Evolutionary conservation across 1,140 invertebrate genomes (phyloP).

Genomic region (Arion vulgaris): DNA sequence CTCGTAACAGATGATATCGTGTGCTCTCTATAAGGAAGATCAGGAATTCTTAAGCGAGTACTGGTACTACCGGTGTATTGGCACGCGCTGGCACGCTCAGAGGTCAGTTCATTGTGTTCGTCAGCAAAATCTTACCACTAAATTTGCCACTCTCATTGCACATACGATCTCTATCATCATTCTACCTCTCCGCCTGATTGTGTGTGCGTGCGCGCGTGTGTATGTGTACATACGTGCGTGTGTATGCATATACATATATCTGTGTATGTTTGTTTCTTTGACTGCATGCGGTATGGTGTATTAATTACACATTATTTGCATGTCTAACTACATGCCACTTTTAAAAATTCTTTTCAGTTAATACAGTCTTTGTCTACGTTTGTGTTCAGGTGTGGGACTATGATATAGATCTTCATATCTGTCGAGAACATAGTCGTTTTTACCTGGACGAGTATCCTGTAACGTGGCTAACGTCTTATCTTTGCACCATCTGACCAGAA

Average conservation of each 20-base stretch:
- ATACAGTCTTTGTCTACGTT: no score
- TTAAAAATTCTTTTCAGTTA: no score
- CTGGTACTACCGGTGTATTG: background rate
- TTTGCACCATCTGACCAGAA: no score
- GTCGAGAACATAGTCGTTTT: no score
- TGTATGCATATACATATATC: conserved; percentile 1
- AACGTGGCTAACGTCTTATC: no score
- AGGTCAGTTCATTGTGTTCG: conserved; percentile 5
- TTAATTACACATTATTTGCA: no score
- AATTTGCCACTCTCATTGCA: background rate
- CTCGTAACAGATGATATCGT: background rate
- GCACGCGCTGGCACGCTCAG: background rate
- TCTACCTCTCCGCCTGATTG: background rate
- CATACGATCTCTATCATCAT: background rate
- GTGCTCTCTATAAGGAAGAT: conserved; percentile 21
- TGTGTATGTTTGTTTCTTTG: no score
- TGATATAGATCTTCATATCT: no score
- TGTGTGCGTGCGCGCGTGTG: background rate
- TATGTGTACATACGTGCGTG: conserved; percentile 8
- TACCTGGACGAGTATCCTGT: no score
- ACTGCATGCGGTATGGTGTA: background rate
- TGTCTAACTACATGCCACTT: no score
- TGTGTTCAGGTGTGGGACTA: no score
- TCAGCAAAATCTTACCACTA: background rate
- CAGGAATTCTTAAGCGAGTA: conserved; percentile 13